Conservation (phyloP, 2,113 vertebrate species). For the Otocyon megalotis region DNA sequence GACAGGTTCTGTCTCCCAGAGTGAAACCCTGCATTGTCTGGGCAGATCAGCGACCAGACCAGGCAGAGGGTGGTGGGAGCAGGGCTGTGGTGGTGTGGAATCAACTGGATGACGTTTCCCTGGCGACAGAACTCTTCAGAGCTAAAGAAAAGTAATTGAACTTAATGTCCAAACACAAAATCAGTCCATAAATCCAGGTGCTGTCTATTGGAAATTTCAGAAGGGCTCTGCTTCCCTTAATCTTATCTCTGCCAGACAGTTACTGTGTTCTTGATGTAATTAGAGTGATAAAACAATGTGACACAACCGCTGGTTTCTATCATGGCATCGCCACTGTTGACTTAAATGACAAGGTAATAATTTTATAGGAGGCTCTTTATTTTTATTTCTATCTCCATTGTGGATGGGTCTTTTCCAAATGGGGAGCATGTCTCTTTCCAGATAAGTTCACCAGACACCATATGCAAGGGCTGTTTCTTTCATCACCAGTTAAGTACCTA, state of each 20-base stretch:
- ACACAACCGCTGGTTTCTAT: slow-evolving; percentile 87
- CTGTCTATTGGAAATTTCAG: slow-evolving; percentile 82
- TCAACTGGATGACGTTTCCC: slow-evolving; percentile 74
- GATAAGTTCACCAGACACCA: slow-evolving; percentile 79
- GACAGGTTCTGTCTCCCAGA: background rate
- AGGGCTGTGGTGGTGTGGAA: background rate
- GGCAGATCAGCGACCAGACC: background rate
- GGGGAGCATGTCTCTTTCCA: slow-evolving; percentile 62
- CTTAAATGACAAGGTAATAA: slow-evolving; percentile 89
- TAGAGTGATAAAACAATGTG: slow-evolving; percentile 90
- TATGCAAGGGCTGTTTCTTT: slow-evolving; percentile 65
- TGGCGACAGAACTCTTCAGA: slow-evolving; percentile 73
- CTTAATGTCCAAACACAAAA: slow-evolving; percentile 84
- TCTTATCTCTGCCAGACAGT: slow-evolving; percentile 89
- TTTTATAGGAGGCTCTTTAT: slow-evolving; percentile 87
- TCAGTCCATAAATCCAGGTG: slow-evolving; percentile 85
- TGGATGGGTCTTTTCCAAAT: slow-evolving; percentile 78
- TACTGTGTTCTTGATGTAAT: slow-evolving; percentile 89
- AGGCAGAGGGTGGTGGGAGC: background rate
- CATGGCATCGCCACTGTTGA: slow-evolving; percentile 85
- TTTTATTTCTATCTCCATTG: slow-evolving; percentile 82
- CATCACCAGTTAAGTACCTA: slow-evolving; percentile 67
- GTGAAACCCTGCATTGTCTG: background rate
- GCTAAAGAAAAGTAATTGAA: slow-evolving; percentile 84
- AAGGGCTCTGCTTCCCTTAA: slow-evolving; percentile 83